Evolutionary conservation across 2,888 invertebrate species (phyloP).

Genomic region (Caenorhabditis angaria): DNA sequence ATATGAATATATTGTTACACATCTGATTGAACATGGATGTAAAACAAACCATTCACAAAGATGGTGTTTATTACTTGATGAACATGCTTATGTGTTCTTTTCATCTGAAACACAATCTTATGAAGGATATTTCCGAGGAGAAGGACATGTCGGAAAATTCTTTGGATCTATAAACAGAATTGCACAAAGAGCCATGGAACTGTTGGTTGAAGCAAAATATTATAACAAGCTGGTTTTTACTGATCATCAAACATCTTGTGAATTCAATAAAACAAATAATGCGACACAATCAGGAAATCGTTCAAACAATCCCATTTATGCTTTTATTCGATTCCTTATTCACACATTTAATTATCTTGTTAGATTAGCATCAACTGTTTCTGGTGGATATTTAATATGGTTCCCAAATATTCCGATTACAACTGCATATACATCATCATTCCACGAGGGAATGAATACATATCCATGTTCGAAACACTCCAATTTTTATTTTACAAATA

Average conservation of each 20-base stretch:
- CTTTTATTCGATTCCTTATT: constrained; percentile 27
- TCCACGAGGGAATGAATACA: constrained; percentile 59
- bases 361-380: constrained; percentile 23
- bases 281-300: constrained; percentile 23
- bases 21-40: constrained; percentile 62
- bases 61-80: constrained; percentile 70
- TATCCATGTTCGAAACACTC: constrained; percentile 64
- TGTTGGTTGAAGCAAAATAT: constrained; percentile 64
- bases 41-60: constrained; percentile 44
- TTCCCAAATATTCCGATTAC: constrained; percentile 39
- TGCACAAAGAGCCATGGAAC: constrained; percentile 68
- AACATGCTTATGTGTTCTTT: constrained; percentile 70
- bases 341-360: constrained; percentile 28
- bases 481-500: constrained; percentile 66
- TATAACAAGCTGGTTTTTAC: constrained; percentile 61
- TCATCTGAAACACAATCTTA: constrained; percentile 52
- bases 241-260: constrained; percentile 67
- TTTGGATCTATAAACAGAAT: constrained; percentile 68
- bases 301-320: constrained; percentile 11
- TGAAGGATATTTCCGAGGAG: constrained; percentile 47
- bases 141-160: constrained; percentile 59
- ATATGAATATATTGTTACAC: constrained; percentile 65
- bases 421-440: constrained; percentile 59
- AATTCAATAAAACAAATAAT: constrained; percentile 30
- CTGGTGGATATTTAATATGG: constrained; percentile 19